Conservation (phyloP, 2,113 vertebrate species). For the Corythornis madagascariensis region DNA sequence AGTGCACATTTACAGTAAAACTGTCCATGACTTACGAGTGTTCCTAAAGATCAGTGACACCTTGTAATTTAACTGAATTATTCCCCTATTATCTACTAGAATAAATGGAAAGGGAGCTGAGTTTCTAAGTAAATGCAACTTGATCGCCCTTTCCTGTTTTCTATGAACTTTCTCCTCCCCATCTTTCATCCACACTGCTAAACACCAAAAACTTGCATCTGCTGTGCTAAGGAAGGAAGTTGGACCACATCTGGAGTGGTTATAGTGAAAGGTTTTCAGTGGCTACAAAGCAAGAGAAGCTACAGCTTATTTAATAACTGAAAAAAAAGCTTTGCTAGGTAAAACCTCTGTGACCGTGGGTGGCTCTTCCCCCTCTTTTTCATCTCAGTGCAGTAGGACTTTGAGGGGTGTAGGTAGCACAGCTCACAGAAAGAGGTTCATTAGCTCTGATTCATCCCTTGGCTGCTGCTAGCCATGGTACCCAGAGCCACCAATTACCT, state of each 20-base stretch:
- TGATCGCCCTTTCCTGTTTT: conserved; percentile 55
- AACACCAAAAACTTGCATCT: conserved; percentile 18
- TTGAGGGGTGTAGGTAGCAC: background rate
- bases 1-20: conserved; percentile 15
- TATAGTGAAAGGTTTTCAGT: conserved; percentile 41
- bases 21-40: background rate
- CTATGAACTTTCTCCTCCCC: conserved; percentile 58
- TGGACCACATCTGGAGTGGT: conserved; percentile 39
- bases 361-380: background rate
- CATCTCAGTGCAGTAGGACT: background rate
- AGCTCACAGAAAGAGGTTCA: background rate
- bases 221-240: conserved; percentile 55
- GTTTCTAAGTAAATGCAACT: conserved; percentile 42
- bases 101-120: background rate
- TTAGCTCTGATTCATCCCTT: background rate
- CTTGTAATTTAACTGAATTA: conserved; percentile 1
- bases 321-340: background rate
- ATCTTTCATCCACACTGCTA: conserved; percentile 29
- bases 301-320: background rate
- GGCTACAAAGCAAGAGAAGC: conserved; percentile 12
- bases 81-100: conserved; percentile 3
- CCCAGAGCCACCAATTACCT: background rate
- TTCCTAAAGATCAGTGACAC: conserved; percentile 1
- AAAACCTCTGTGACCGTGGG: background rate
- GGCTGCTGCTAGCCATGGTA: background rate